phyloP scores from a whole-genome alignment of 2,797 vertebrate genomes.

The Phrynocephalus forsythii region DNA sequence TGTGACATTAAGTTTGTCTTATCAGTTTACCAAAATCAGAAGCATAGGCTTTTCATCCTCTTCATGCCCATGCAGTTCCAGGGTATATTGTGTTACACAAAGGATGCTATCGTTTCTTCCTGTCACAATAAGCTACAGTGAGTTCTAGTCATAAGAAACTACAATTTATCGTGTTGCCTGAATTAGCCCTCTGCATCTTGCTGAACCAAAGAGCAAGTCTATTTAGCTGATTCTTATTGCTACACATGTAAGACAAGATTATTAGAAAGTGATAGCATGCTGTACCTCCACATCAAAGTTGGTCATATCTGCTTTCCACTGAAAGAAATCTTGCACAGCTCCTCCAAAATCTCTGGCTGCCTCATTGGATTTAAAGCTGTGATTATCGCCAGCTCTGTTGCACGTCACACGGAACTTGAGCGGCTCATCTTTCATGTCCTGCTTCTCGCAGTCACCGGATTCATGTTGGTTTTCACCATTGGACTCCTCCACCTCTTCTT shows the following conservation, averaged over 20 bases:
- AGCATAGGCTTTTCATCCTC: background rate
- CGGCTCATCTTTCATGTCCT: slow-evolving; percentile 54
- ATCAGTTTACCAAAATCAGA: background rate
- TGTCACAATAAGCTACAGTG: background rate
- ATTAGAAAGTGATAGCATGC: background rate
- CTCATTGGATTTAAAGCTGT: slow-evolving; percentile 95
- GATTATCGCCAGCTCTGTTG: slow-evolving; percentile 92
- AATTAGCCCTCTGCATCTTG: background rate
- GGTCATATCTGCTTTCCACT: slow-evolving; percentile 99
- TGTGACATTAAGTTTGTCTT: background rate
- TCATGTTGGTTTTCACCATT: slow-evolving; percentile 43
- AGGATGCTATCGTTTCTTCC: background rate
- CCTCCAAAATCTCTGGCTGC: slow-evolving; percentile 97
- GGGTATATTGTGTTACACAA: background rate
- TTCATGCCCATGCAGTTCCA: no score
- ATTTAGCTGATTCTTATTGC: background rate
- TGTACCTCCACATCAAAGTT: slow-evolving; percentile 96
- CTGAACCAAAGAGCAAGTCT: no score
- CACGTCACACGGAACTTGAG: slow-evolving; percentile 94
- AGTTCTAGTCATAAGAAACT: no score
- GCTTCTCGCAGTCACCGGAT: slow-evolving; percentile 34
- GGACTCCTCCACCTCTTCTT: slow-evolving; percentile 29
- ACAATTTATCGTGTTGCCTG: background rate
- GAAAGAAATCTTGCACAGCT: slow-evolving; percentile 93
- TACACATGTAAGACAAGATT: rapidly evolving